phyloP scores from a whole-genome alignment of 2,797 vertebrate species.

The Enteromius thamalakanensis region DNA sequence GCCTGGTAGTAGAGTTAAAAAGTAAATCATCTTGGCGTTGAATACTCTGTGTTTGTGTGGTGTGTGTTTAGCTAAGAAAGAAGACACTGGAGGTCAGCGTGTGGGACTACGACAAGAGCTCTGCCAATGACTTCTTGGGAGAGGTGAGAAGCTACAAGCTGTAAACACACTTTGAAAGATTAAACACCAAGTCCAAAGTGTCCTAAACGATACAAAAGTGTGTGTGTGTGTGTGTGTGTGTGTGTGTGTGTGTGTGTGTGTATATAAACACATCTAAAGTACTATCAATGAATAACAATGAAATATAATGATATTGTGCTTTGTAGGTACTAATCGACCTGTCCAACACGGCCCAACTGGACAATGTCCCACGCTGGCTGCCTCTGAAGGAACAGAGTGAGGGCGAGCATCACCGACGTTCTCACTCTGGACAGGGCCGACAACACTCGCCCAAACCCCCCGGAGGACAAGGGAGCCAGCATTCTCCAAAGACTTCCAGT shows the following conservation, averaged over 20 bases:
- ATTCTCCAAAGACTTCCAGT: conserved; percentile 86
- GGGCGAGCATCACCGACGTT: conserved; percentile 88
- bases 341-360: conserved; percentile 88
- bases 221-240: neutral
- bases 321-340: conserved; percentile 92
- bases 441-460: conserved; percentile 87
- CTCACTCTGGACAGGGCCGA: conserved; percentile 86
- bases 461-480: conserved; percentile 80
- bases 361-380: conserved; percentile 93
- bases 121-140: conserved; percentile 96
- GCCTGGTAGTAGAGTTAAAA: neutral
- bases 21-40: conserved; percentile 22
- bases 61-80: conserved; percentile 88
- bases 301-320: neutral
- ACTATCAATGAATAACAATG: neutral
- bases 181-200: neutral
- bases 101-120: conserved; percentile 98
- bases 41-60: conserved; percentile 37
- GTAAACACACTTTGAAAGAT: conserved; percentile 17
- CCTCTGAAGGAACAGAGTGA: conserved; percentile 93
- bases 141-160: conserved; percentile 82
- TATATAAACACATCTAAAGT: neutral
- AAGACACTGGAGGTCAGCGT: conserved; percentile 98
- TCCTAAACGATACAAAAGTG: neutral
- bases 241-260: too few species aligned